Evolutionary conservation across 2,797 vertebrate species (phyloP).

Genomic region (Chelidonichthys spinosus): DNA sequence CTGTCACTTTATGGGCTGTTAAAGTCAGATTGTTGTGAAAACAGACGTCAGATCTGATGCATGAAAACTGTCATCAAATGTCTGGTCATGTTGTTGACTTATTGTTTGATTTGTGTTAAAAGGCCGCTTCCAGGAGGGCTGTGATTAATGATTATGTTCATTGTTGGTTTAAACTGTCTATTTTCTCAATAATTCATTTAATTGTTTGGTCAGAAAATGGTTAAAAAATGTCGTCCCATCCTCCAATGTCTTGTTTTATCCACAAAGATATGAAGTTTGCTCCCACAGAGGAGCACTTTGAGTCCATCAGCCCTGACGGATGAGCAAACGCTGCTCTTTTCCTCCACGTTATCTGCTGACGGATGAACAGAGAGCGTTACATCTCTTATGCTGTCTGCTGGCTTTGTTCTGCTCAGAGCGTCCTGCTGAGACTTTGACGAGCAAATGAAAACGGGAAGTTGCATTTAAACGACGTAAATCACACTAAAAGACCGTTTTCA

Average conservation of each 20-base stretch:
- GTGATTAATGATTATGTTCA: too few relatives aligned
- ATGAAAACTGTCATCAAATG: not conserved
- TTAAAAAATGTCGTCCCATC: too few relatives aligned
- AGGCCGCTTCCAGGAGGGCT: not conserved
- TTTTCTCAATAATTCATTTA: too few relatives aligned
- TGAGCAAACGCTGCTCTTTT: constrained; percentile 18
- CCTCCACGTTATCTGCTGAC: constrained; percentile 23
- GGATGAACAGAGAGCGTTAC: constrained; percentile 6
- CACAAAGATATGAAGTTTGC: too few relatives aligned
- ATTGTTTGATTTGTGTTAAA: not conserved
- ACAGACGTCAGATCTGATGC: not conserved
- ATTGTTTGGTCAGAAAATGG: too few relatives aligned
- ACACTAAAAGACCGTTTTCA: not conserved
- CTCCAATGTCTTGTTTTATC: too few relatives aligned
- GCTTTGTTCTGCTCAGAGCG: not conserved
- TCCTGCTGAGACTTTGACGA: constrained; percentile 6
- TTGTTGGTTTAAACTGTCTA: too few relatives aligned
- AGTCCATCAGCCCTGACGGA: constrained; percentile 24
- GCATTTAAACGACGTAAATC: not conserved
- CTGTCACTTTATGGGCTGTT: constrained; percentile 40
- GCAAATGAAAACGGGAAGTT: not conserved
- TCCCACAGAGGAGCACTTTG: constrained; percentile 12
- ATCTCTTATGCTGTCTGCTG: constrained; percentile 6
- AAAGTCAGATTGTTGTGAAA: constrained; percentile 35
- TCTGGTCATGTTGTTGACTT: not conserved